Evolutionary conservation across 2,113 vertebrate species (phyloP), one percentile per base, ranked within the genome.

Genomic region (Archilochus colubris): DNA sequence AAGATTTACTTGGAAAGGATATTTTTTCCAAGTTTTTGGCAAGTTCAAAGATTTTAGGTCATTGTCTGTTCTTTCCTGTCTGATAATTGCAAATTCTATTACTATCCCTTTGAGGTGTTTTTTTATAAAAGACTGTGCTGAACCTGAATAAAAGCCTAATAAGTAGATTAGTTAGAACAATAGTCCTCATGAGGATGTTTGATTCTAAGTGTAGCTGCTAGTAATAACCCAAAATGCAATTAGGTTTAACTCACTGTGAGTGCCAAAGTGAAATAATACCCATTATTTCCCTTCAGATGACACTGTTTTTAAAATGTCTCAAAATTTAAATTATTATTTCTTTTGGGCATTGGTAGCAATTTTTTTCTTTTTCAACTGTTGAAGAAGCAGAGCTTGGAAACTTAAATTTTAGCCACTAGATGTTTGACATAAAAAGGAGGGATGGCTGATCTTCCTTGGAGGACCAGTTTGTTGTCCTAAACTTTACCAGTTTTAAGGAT

Each of bases 121-220:
- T 97, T 97, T 96, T 87, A 79, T 94, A 91, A 97, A 97, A 96
- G 89, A 70, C 91, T 97, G 79, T 88, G 95, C 94, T 97, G 95
- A 97, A 97, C 96, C 94, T 89, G 97, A 97, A 97, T 97, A 98
- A 98, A 97, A 98, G 95, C 96, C 92, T 97, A 98, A 97, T 98
- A 97, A 98, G 96, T 97, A 97, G 97, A 97, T 98, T 98, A 97
- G 95, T 97, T 98, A 95, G 97, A 98, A 98, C 96, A 98, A 97
- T 97, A 94, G 97, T 96, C 74, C 97, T 97, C 98, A 63, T 86
- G 98, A 98, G 98, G 88, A 92, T 96, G 95, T 96, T 96, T 96
- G 97, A 95, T 97, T 97, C 94, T 43, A 83, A 94, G 80, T 74
- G 51, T 96, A 96, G 72, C 96, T 96, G 88, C 96, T 96, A 70